A percentile compares a stretch with the other conserved stretches of the same genome.
These are phyloP conservation scores for Saguinus midas DNA, from an alignment of 2,113 vertebrate genomes.

Conservation along the genomic window DNA sequence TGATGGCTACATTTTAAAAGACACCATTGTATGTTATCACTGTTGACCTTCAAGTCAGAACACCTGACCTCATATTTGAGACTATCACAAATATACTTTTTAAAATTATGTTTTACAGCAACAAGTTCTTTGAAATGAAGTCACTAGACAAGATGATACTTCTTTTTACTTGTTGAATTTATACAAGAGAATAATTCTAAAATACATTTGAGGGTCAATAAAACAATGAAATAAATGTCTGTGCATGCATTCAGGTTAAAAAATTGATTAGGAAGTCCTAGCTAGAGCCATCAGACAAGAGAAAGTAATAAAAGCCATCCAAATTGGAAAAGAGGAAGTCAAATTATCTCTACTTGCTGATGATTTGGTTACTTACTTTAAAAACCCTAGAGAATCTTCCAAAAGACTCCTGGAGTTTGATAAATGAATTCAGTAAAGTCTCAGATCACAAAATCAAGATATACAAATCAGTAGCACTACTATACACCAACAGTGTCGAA, in stretches of 20 bases:
- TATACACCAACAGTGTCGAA: no score
- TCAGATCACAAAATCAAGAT: no score
- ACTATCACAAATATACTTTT: not conserved
- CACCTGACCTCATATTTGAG: not conserved
- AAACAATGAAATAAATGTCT: not conserved
- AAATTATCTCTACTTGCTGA: no score
- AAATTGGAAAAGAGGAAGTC: no score
- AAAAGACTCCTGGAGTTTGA: no score
- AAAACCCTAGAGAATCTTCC: no score
- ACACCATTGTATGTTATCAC: not conserved
- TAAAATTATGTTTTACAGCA: not conserved
- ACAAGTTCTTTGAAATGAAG: not conserved
- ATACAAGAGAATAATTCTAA: not conserved
- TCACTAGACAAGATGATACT: fast-evolving
- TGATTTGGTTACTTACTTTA: no score
- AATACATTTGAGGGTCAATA: not conserved
- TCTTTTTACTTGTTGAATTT: not conserved
- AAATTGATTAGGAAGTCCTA: not conserved
- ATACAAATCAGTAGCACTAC: no score
- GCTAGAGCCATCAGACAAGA: no score
- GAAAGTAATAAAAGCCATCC: no score
- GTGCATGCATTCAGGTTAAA: not conserved
- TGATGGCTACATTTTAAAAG: not conserved
- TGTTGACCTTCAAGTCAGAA: not conserved
- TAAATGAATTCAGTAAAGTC: no score